Conservation (phyloP, 2,888 invertebrate genomes). For the Drosophila longiperda region DNA sequence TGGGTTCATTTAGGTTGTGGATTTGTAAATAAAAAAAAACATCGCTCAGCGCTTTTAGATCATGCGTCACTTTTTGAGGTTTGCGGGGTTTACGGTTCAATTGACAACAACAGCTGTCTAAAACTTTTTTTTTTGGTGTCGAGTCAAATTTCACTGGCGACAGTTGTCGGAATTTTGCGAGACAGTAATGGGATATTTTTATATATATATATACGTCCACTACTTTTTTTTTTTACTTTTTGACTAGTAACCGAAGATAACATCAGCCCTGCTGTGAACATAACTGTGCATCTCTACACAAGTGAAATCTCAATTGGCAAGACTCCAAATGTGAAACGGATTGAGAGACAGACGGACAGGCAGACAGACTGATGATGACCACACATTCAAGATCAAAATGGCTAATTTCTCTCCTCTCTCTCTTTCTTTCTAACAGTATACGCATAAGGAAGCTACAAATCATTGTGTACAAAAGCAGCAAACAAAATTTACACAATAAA, state of each 20-base stretch:
- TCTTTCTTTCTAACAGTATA: constrained; percentile 16
- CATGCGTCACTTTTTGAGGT: constrained; percentile 33
- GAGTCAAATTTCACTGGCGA: constrained; percentile 65
- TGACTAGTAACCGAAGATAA: constrained; percentile 25
- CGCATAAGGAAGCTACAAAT: constrained; percentile 38
- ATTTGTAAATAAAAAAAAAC: constrained; percentile 42
- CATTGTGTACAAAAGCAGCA: constrained; percentile 27
- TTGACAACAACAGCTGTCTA: constrained; percentile 45
- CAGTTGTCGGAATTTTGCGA: constrained; percentile 43
- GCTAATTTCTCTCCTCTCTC: constrained; percentile 18
- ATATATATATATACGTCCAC: neutral
- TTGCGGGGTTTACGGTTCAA: constrained; percentile 7
- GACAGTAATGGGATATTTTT: constrained; percentile 53
- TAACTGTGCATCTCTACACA: constrained; percentile 38
- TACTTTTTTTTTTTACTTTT: constrained; percentile 4
- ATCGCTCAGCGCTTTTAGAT: constrained; percentile 26
- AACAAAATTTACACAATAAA: constrained; percentile 32
- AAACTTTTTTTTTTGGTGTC: constrained; percentile 13
- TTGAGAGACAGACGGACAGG: constrained; percentile 18
- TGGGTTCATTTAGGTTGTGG: constrained; percentile 36
- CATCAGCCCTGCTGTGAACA: constrained; percentile 29
- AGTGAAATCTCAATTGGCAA: constrained; percentile 49
- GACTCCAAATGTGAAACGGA: constrained; percentile 37
- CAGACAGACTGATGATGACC: constrained; percentile 26
- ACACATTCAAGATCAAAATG: constrained; percentile 52